phyloP scores from a whole-genome alignment of 2,113 vertebrate species.

The Ochotona princeps region DNA sequence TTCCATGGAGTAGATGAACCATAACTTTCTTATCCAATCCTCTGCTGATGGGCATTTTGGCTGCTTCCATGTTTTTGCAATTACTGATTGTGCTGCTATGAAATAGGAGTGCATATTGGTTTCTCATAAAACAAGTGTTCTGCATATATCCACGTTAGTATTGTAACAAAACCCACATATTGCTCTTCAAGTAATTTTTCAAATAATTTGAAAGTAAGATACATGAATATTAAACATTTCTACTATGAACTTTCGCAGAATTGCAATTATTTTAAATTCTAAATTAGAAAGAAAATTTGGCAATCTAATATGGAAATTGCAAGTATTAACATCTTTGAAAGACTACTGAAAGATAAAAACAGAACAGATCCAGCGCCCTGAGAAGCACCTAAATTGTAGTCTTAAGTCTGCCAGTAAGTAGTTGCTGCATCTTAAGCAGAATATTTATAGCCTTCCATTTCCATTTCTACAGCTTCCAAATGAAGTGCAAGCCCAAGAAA shows the following conservation, averaged over 20 bases:
- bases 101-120: no score
- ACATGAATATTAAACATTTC: not conserved
- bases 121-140: no score
- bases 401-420: not conserved
- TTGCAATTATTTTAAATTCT: not conserved
- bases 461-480: not conserved
- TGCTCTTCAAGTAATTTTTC: not conserved
- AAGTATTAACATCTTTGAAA: not conserved
- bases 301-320: not conserved
- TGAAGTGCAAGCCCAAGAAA: not conserved
- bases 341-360: not conserved
- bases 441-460: not conserved
- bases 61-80: no score
- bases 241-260: not conserved
- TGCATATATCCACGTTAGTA: not conserved
- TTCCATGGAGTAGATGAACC: no score
- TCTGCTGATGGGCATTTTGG: no score
- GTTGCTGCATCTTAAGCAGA: not conserved
- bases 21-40: no score
- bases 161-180: not conserved
- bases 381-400: not conserved
- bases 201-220: conserved; percentile 12
- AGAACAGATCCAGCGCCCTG: not conserved
- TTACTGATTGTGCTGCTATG: no score
- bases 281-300: conserved; percentile 19